These are phyloP conservation scores for Cyclura pinguis DNA, from an alignment of 2,797 vertebrate genomes.

Conservation along the genomic window DNA sequence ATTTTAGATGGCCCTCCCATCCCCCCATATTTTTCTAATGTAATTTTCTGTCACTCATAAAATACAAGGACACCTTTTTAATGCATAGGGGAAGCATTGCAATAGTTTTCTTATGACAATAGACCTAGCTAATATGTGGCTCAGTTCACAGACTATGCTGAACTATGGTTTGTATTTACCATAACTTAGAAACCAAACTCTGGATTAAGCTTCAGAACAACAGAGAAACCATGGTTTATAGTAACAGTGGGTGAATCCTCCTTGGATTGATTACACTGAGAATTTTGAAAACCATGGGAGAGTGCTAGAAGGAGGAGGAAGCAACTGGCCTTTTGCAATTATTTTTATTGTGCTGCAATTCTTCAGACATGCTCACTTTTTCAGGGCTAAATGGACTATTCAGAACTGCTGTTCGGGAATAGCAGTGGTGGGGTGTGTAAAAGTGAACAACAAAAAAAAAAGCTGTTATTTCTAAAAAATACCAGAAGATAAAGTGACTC, in stretches of 20 bases:
- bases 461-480: background rate
- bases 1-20: conserved; percentile 65
- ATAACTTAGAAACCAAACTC: conserved; percentile 3
- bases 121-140: conserved; percentile 17
- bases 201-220: background rate
- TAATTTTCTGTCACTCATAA: conserved; percentile 69
- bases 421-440: background rate
- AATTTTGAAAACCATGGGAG: background rate
- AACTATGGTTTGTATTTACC: background rate
- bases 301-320: background rate
- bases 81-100: conserved; percentile 50
- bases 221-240: background rate
- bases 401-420: background rate
- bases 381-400: background rate
- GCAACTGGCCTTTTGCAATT: background rate
- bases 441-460: background rate
- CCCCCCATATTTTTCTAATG: conserved; percentile 58
- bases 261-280: background rate
- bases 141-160: background rate
- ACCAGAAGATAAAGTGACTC: background rate
- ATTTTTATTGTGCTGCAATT: background rate
- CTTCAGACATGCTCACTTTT: background rate
- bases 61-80: conserved; percentile 61
- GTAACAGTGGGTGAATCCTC: background rate
- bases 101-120: conserved; percentile 58